Conservation (phyloP, 1,140 invertebrate species). For the Solen grandis region DNA sequence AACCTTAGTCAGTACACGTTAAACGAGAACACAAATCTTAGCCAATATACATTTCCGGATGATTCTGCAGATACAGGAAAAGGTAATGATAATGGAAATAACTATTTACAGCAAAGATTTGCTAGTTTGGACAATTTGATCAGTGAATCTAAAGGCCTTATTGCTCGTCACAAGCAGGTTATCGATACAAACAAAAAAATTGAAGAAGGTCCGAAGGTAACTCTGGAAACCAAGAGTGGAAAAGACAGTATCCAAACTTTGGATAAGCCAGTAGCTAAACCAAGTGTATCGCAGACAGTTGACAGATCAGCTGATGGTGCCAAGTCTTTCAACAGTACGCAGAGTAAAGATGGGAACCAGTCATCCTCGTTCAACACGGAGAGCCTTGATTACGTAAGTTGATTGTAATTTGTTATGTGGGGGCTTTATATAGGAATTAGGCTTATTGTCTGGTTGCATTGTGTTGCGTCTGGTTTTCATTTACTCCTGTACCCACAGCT, state of each 20-base stretch:
- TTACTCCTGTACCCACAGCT: too few relatives aligned
- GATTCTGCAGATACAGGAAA: not conserved
- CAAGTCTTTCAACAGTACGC: not conserved
- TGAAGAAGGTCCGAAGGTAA: constrained; percentile 28
- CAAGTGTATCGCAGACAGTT: too few relatives aligned
- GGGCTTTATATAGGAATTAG: too few relatives aligned
- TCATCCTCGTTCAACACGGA: constrained; percentile 32
- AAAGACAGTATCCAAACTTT: too few relatives aligned
- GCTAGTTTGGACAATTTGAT: constrained; percentile 65
- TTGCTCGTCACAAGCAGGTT: constrained; percentile 63
- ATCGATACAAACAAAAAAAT: constrained; percentile 61
- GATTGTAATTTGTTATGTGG: not conserved
- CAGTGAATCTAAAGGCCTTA: constrained; percentile 63
- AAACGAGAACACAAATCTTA: not conserved
- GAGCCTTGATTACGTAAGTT: constrained; percentile 57
- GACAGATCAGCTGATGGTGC: too few relatives aligned
- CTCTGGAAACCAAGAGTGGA: not conserved
- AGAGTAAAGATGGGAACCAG: constrained; percentile 35
- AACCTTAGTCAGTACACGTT: constrained; percentile 60
- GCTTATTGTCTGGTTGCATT: too few relatives aligned
- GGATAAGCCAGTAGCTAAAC: too few relatives aligned
- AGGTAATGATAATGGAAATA: constrained; percentile 50
- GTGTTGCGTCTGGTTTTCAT: too few relatives aligned
- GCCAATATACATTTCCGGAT: not conserved
- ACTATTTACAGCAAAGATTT: constrained; percentile 62